Evolutionary conservation across 2,113 vertebrate species (phyloP), one percentile per base, ranked within the genome.

Genomic region (Eurypyga helias): DNA sequence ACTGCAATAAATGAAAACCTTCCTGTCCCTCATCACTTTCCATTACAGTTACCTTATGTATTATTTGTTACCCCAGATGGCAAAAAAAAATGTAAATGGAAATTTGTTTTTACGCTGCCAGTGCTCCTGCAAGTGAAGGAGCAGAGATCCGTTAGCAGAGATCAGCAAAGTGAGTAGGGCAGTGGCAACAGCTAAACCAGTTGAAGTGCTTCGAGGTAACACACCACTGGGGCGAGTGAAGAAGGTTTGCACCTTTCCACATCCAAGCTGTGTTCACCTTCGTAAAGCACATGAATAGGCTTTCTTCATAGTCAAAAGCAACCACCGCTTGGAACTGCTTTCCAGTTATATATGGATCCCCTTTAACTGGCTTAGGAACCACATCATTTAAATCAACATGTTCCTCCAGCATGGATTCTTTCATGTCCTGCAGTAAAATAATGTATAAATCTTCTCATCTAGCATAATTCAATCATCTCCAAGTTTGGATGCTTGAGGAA

Each of bases 21-120:
- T 95, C 84, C 89, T 69, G 81, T 85, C 91, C 48, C 81, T 93
- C 62, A 65, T 61, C 52, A 52, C 70, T 94, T 94, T 69, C 41
- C 65, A 94, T 89, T 93, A 76, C 57, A 72, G 75, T 91, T 76
- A 43, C 66, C 49, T 95, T 72, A 93, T 94, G 11, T 57, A 94
- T 96, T 93, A 96, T 96, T 96, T 90, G 70, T 83, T 93, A 95
- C 7, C 28, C 81, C 87, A 95, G 84, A 93, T 91, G 87, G 52
- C 11, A 79, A 91, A 92, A 41, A 41, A 95, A 83, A 84, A 43
- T 2, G 18, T 60, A 79, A 93, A 91, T 61, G 70, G 78, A 91
- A 65, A 45, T 49, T 43, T 72, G 15, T 17, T 86, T 96, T 95
- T 70, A 49, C 61, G 49, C 49, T 93, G 52, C 24, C 76, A 73